A percentile compares a stretch with the other conserved stretches of the same genome.
phyloP scores from a whole-genome alignment of 2,113 vertebrate genomes.

The Lepidiolamprologus cunningtoni region DNA sequence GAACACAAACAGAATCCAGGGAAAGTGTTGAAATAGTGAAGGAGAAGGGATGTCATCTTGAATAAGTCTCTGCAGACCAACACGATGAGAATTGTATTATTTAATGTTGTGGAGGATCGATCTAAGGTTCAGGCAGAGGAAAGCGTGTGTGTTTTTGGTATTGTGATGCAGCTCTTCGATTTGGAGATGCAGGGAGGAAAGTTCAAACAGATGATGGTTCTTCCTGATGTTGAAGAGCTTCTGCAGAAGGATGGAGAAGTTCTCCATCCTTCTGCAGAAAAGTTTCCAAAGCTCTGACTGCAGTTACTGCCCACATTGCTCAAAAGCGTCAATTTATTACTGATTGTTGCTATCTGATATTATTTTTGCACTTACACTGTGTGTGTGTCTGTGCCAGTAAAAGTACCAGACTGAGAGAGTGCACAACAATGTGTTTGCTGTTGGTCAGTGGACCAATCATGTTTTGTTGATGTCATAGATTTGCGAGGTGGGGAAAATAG shows the following conservation, averaged over 20 bases:
- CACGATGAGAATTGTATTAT: constrained; percentile 23
- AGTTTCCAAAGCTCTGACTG: neutral
- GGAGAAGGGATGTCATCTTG: neutral
- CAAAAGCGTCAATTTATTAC: neutral
- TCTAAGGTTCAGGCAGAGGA: constrained; percentile 80
- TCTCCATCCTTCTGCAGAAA: constrained; percentile 64
- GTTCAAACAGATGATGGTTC: constrained; percentile 85
- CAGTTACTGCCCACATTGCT: neutral
- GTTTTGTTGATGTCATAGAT: neutral
- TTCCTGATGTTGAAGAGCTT: constrained; percentile 82
- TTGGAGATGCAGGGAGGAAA: constrained; percentile 74
- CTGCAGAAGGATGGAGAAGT: constrained; percentile 84
- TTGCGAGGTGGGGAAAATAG: fast-evolving
- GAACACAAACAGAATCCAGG: neutral
- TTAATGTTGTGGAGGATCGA: constrained; percentile 82
- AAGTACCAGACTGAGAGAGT: neutral
- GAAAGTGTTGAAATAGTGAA: neutral
- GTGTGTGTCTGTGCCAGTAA: neutral
- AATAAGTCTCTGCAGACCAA: neutral
- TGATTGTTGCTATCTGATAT: neutral
- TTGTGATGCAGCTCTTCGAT: constrained; percentile 78
- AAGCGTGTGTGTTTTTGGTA: constrained; percentile 68
- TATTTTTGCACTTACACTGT: neutral
- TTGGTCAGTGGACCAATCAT: neutral
- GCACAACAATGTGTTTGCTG: neutral